Conservation (phyloP, 1,140 invertebrate species). For the Drosophila lowei region DNA sequence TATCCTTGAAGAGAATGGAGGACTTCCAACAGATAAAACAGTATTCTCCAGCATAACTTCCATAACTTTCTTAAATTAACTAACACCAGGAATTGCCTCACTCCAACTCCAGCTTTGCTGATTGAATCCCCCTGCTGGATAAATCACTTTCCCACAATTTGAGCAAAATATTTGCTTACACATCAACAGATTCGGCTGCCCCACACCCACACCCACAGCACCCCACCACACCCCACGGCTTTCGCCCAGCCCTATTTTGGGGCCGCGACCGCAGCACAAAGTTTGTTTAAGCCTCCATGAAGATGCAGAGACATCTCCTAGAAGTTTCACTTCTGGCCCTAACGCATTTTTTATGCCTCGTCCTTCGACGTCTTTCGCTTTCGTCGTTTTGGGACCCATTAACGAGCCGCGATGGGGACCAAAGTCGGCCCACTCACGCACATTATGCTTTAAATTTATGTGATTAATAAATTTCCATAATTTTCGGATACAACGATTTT, state of each 20-base stretch:
- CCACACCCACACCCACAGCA: too few relatives aligned
- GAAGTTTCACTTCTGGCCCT: slow-evolving; percentile 32
- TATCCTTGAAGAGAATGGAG: not conserved
- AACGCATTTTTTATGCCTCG: slow-evolving; percentile 74
- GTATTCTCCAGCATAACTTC: not conserved
- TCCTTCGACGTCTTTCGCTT: slow-evolving; percentile 17
- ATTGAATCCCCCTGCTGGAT: slow-evolving; percentile 31
- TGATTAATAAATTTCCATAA: slow-evolving; percentile 82
- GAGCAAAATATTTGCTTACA: slow-evolving; percentile 70
- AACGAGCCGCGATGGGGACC: slow-evolving; percentile 43
- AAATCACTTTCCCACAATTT: slow-evolving; percentile 79
- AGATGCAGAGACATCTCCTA: slow-evolving; percentile 17
- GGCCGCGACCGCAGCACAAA: slow-evolving; percentile 52
- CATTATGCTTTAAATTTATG: slow-evolving; percentile 80
- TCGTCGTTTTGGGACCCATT: slow-evolving; percentile 70
- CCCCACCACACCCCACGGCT: too few relatives aligned
- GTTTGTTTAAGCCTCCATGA: slow-evolving; percentile 68
- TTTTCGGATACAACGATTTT: slow-evolving; percentile 52
- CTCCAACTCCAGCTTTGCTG: not conserved
- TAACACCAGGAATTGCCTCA: slow-evolving; percentile 8
- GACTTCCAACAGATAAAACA: too few relatives aligned
- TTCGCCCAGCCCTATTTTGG: too few relatives aligned
- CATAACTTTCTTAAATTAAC: not conserved
- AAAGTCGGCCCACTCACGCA: slow-evolving; percentile 53
- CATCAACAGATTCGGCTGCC: slow-evolving; percentile 46